Base-by-base conservation (phyloP, 2,113 vertebrate genomes). In the Donacobius atricapilla region DNA sequence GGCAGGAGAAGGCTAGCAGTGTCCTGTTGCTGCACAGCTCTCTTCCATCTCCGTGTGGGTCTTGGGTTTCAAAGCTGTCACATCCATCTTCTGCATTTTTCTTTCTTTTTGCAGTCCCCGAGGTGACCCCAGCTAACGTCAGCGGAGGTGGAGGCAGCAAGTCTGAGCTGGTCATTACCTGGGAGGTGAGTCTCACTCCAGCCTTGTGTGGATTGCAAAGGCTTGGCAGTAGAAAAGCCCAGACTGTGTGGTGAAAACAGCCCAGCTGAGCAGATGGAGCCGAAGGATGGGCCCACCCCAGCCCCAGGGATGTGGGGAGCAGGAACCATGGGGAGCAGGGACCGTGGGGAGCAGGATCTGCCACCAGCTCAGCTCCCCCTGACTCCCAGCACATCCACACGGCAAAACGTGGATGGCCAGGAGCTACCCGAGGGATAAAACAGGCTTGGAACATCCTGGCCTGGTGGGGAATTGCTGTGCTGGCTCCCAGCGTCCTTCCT, bases 131-230 rank as follows among this genome's bases (percentile, higher is more conserved):
- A 7, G 99, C 99, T 35, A 99, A 99, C 5, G 99, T 99, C 97
- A 99, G 99, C 8, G 99, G 99, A 94, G 99, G 99, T 21, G 99
- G 99, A 80, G 99, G 99, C 94, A 99, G 98, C 97, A 99, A 99
- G 90, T 99, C 99, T 4, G 99, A 99, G 97, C 98, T 99, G 98
- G 99, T 99, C 97, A 99, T 99, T 97, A 99, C 99, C 28, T 99
- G 99, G 99, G 99, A 99, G 99, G 99, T 99, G 98, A 99, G 98
- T 76, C 20, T 17, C 24, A 31, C 30, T 33, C 23, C 61, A n/a
- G 53, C 37, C 14, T 66, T 19, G 31, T 28, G 50, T 7, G 50
- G 23, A 9, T 75, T 63, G 66, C 51, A 42, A 11, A 56, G 8
- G 2, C 9, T 14, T 54, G 56, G 40, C 10, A 5, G 16, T 19